Evolutionary conservation across 2,113 vertebrate species (phyloP).

Genomic region (Pomatostomus ruficeps): DNA sequence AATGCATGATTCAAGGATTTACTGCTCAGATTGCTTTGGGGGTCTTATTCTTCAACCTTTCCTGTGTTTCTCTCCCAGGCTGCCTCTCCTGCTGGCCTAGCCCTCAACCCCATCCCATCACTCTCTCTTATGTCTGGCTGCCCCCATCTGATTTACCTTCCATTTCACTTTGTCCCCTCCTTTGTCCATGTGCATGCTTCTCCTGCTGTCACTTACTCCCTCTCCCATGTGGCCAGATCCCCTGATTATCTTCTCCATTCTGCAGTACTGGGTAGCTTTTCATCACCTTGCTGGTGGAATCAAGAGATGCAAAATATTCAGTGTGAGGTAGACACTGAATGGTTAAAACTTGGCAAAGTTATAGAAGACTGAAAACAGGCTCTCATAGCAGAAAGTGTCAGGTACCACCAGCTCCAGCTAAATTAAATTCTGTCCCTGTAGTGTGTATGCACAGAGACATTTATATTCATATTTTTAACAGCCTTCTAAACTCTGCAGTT

Average conservation of each 20-base stretch:
- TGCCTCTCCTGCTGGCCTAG: slow-evolving; percentile 40
- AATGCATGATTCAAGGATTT: slow-evolving; percentile 56
- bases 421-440: slow-evolving; percentile 73
- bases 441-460: slow-evolving; percentile 68
- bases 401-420: slow-evolving; percentile 67
- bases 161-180: slow-evolving; percentile 9
- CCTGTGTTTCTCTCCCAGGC: slow-evolving; percentile 31
- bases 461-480: slow-evolving; percentile 73
- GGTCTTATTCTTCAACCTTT: slow-evolving; percentile 44
- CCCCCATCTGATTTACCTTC: slow-evolving; percentile 43
- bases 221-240: slow-evolving; percentile 16
- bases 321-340: slow-evolving; percentile 61
- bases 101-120: slow-evolving; percentile 35
- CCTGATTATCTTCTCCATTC: slow-evolving; percentile 14
- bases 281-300: slow-evolving; percentile 61
- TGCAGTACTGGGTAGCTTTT: slow-evolving; percentile 44
- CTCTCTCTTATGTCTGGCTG: background rate
- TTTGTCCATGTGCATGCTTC: slow-evolving; percentile 28
- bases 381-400: slow-evolving; percentile 64
- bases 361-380: slow-evolving; percentile 65
- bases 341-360: slow-evolving; percentile 68
- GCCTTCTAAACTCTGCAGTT: slow-evolving; percentile 70
- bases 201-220: background rate
- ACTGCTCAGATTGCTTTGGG: slow-evolving; percentile 51
- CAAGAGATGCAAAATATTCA: slow-evolving; percentile 67